Base-by-base conservation (phyloP, 2,113 vertebrate genomes). In the Mustela nigripes region DNA sequence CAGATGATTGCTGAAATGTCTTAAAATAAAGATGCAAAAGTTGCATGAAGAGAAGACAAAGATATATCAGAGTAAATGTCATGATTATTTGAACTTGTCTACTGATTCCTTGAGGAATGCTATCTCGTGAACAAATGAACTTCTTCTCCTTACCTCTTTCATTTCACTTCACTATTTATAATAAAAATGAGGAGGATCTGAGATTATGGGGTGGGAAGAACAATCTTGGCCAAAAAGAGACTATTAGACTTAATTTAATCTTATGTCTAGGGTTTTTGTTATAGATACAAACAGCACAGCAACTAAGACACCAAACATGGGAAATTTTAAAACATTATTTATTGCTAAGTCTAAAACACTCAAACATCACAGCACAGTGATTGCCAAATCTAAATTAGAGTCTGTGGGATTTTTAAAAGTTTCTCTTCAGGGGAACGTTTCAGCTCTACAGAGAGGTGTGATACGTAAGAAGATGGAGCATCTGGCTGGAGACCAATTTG, bases 331-430 rank as follows among this genome's bases (percentile, higher is more conserved):
- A 98, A 97, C 82, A 97, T 98, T 98, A 98, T 98, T 99, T 99
- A 98, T 96, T 98, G 95, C 93, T 98, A 53, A 7, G 97, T 98
- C 98, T 98, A 98, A 99, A 99, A 98, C 98, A 98, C 98, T 99
- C 96, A 95, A 88, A 98, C 5, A 90, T 91, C 97, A 98, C 97
- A 97, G 78, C 89, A 92, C 48, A 98, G 97, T 96, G 97, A 98
- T 95, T 98, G 98, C 98, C 98, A 99, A 98, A 98, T 98, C 88
- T 98, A 98, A 98, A 99, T 98, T 97, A 98, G 97, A 98, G 97
- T 91, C 93, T 93, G 63, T 65, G 78, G 60, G 65, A 42, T 89
- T 21, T 97, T 97, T 63, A 86, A 97, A 95, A 96, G 92, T 94
- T 98, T 97, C 93, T 98, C 98, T 98, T 98, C 33, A 42, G 98